These are phyloP conservation scores for Alectura lathami DNA, from an alignment of 2,113 vertebrate species.

Conservation along the genomic window DNA sequence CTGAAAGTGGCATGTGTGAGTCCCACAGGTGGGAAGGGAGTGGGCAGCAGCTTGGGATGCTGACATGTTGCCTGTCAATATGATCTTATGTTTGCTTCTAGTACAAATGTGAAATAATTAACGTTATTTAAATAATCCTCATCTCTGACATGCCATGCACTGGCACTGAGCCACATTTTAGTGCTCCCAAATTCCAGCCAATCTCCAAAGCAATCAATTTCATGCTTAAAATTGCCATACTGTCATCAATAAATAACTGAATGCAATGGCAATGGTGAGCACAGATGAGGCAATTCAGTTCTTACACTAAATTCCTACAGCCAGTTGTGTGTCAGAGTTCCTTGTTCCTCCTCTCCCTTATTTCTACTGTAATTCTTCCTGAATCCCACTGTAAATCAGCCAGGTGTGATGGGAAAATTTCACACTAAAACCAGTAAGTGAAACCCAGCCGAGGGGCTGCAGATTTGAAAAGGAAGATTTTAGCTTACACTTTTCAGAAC, in stretches of 20 bases:
- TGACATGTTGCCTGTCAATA: slow-evolving; percentile 14
- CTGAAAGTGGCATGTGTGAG: neutral
- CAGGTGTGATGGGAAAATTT: neutral
- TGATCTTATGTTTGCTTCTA: neutral
- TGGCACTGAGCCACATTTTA: neutral
- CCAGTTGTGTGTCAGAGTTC: neutral
- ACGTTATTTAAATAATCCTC: neutral
- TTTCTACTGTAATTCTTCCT: neutral
- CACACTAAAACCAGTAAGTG: neutral
- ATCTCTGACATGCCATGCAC: neutral
- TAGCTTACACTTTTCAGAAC: neutral
- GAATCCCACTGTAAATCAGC: neutral
- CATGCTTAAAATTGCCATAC: neutral
- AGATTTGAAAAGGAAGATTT: neutral
- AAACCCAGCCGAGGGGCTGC: neutral
- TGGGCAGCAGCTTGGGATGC: neutral
- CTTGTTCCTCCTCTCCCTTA: neutral
- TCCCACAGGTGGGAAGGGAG: slow-evolving; percentile 29
- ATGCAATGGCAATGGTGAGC: neutral
- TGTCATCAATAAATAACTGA: neutral
- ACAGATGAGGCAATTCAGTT: neutral
- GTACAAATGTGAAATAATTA: neutral
- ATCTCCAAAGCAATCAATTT: neutral
- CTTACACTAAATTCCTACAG: neutral
- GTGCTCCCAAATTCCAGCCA: neutral